Conservation (phyloP, 2,888 invertebrate species). For the Sesia bembeciformis region DNA sequence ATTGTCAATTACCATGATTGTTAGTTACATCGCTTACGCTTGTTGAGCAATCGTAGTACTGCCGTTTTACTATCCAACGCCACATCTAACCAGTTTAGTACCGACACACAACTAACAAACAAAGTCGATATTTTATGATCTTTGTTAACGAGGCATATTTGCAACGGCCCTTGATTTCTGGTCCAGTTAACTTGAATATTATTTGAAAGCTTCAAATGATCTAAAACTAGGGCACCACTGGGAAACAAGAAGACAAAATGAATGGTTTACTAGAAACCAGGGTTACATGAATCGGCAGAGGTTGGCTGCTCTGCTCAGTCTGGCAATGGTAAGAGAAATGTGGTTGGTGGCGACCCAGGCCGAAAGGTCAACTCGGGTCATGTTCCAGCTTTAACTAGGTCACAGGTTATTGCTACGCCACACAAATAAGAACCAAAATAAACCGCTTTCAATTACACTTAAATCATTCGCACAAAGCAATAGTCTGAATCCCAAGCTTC, state of each 20-base stretch:
- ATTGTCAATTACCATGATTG: constrained; percentile 33
- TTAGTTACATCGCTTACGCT: neutral
- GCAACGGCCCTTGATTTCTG: constrained; percentile 11
- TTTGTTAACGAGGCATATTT: constrained; percentile 11
- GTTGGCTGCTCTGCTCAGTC: constrained; percentile 24
- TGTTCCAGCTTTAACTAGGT: constrained; percentile 49
- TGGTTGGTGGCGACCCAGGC: constrained; percentile 44
- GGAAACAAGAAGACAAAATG: too few relatives aligned
- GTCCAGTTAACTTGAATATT: constrained; percentile 3
- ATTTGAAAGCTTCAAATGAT: too few relatives aligned
- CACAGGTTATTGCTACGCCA: constrained; percentile 47
- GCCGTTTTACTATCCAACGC: constrained; percentile 4
- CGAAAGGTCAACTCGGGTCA: constrained; percentile 58
- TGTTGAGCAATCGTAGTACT: too few relatives aligned
- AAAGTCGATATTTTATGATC: neutral
- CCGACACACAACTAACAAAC: constrained; percentile 4
- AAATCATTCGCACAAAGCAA: neutral
- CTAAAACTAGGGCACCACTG: too few relatives aligned
- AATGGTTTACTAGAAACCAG: constrained; percentile 6
- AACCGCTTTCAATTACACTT: constrained; percentile 19
- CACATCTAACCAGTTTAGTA: constrained; percentile 3
- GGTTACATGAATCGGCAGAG: constrained; percentile 19
- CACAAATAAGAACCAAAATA: constrained; percentile 46
- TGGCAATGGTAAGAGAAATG: constrained; percentile 15
- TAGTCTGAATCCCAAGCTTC: too few relatives aligned